These are phyloP conservation scores for Molossus alvarezi DNA, from an alignment of 2,797 vertebrate species.

Conservation along the genomic window DNA sequence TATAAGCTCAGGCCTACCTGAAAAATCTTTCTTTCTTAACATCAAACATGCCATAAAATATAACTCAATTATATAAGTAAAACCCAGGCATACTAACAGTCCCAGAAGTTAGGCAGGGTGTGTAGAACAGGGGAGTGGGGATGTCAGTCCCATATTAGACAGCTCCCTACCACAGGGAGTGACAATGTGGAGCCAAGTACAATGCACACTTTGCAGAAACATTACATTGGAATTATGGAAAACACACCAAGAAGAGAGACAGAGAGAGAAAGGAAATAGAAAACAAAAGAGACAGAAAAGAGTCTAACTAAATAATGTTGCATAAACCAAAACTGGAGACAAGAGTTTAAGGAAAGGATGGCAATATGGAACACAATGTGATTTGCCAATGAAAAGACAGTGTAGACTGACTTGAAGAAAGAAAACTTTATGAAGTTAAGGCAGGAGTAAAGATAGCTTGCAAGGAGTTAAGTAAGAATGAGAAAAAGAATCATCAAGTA, in stretches of 20 bases:
- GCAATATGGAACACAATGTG: neutral
- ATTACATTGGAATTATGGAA: neutral
- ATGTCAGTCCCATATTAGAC: neutral
- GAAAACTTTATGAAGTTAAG: neutral
- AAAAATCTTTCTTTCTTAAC: neutral
- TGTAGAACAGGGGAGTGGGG: neutral
- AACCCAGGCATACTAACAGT: neutral
- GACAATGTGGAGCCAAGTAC: neutral
- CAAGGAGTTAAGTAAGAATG: neutral
- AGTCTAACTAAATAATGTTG: neutral
- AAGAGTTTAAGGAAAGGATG: neutral
- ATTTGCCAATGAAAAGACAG: neutral
- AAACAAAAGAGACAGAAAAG: neutral
- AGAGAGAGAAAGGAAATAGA: neutral
- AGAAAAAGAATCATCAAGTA: conserved; percentile 2
- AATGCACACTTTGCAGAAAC: neutral
- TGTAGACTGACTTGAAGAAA: neutral
- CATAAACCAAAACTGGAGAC: neutral
- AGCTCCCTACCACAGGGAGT: neutral
- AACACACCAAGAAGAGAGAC: neutral
- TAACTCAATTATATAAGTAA: neutral
- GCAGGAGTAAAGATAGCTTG: neutral
- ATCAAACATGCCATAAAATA: neutral
- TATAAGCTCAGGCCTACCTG: neutral
- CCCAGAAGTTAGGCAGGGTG: neutral